Evolutionary conservation across 2,888 invertebrate species (phyloP).

Genomic region (Thysanoteuthis rhombus): DNA sequence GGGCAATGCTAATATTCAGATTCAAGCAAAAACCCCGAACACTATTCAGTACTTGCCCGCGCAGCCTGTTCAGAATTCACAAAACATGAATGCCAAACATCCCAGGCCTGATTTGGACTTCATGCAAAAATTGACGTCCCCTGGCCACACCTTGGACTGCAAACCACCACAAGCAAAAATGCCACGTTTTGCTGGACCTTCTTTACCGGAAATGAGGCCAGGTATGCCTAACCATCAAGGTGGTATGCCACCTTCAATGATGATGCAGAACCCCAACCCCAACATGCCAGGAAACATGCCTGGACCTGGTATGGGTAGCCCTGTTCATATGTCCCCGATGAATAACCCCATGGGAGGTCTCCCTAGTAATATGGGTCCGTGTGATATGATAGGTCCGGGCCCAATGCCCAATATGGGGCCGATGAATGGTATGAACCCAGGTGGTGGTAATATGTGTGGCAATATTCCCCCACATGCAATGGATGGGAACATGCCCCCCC

Average conservation of each 20-base stretch:
- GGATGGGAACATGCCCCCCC: slow-evolving; percentile 35
- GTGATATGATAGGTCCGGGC: slow-evolving; percentile 37
- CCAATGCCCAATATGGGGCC: slow-evolving; percentile 37
- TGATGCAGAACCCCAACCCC: slow-evolving; percentile 38
- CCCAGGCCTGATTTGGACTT: slow-evolving; percentile 55
- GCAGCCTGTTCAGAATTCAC: slow-evolving; percentile 78
- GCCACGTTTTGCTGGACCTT: slow-evolving; percentile 74
- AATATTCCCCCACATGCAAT: slow-evolving; percentile 37
- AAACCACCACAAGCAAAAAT: slow-evolving; percentile 79
- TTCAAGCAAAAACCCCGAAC: slow-evolving; percentile 95
- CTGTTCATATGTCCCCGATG: slow-evolving; percentile 47
- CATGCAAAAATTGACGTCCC: slow-evolving; percentile 90
- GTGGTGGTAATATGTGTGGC: slow-evolving; percentile 45
- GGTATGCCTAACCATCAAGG: slow-evolving; percentile 35
- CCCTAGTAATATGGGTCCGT: slow-evolving; percentile 42
- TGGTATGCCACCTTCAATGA: slow-evolving; percentile 48
- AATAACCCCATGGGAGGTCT: slow-evolving; percentile 48
- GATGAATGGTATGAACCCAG: slow-evolving; percentile 40
- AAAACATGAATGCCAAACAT: slow-evolving; percentile 41
- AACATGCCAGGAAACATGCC: slow-evolving; percentile 38
- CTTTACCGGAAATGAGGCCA: slow-evolving; percentile 40
- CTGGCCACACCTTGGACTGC: slow-evolving; percentile 78
- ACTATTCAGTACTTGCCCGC: slow-evolving; percentile 98
- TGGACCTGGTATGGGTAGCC: slow-evolving; percentile 43
- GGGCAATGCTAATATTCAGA: slow-evolving; percentile 83